A percentile compares a stretch with the other conserved stretches of the same genome.
Evolutionary conservation across 2,888 invertebrate species (phyloP).

Genomic region (Pandemis heparana): DNA sequence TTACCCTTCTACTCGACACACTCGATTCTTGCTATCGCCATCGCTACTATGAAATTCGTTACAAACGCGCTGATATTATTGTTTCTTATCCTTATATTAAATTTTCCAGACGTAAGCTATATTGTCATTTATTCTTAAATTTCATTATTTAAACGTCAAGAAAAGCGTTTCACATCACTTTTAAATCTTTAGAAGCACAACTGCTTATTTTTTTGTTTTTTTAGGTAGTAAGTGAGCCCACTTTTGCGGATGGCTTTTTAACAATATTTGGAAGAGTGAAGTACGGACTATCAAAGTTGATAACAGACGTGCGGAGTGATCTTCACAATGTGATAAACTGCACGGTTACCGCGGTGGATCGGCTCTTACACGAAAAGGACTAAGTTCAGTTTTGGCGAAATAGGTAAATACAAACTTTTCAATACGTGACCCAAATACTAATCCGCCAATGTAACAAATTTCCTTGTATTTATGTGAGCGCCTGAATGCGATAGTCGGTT

Average conservation of each 20-base stretch:
- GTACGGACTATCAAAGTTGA: conserved; percentile 46
- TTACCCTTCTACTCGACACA: conserved; percentile 27
- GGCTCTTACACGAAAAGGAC: conserved; percentile 42
- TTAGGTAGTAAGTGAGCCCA: conserved; percentile 49
- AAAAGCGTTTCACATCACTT: conserved; percentile 40
- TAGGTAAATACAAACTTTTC: conserved; percentile 33
- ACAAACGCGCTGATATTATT: conserved; percentile 20
- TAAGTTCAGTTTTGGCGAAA: conserved; percentile 20
- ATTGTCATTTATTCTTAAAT: background rate
- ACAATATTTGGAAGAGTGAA: conserved; percentile 49
- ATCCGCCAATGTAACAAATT: background rate
- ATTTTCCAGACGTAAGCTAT: conserved; percentile 18
- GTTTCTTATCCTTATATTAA: conserved; percentile 17
- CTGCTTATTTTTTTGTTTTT: conserved; percentile 32
- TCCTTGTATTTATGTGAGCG: background rate
- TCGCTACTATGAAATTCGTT: conserved; percentile 30
- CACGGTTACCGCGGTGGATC: conserved; percentile 47
- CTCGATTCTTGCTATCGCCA: conserved; percentile 18
- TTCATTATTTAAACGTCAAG: background rate
- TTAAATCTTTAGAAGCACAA: background rate
- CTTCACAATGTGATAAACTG: conserved; percentile 47
- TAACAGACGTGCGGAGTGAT: conserved; percentile 51
- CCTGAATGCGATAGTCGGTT: background rate
- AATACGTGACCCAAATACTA: background rate
- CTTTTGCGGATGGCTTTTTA: conserved; percentile 46